A percentile compares a stretch with the other conserved stretches of the same genome.
These are phyloP conservation scores for Hydrocynus forskahlii DNA, from an alignment of 2,797 vertebrate species.

Conservation along the genomic window DNA sequence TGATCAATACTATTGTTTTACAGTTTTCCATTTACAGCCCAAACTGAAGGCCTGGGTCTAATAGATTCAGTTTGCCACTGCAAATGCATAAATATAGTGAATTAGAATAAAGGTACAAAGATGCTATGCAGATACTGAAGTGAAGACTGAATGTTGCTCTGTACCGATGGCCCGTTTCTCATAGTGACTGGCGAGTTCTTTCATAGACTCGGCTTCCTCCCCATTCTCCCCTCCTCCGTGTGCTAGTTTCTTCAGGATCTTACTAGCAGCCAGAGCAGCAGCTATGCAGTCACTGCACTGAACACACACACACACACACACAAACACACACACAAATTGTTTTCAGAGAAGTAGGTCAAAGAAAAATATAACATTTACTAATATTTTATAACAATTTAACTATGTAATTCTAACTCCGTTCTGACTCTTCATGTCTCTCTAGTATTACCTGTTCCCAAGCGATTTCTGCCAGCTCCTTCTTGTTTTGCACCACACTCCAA, in stretches of 20 bases:
- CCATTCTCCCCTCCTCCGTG: constrained; percentile 82
- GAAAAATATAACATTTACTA: no score
- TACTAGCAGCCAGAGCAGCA: constrained; percentile 89
- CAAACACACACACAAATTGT: neutral
- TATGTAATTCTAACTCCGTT: no score
- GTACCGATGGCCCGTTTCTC: constrained; percentile 90
- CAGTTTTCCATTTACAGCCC: no score
- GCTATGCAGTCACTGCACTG: constrained; percentile 89
- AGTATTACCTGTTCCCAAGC: constrained; percentile 90
- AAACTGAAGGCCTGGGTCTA: no score
- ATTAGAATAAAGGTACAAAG: neutral
- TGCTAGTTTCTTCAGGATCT: constrained; percentile 90
- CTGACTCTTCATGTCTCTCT: neutral
- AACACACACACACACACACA: constrained; percentile 25
- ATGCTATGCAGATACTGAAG: neutral
- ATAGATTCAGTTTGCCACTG: no score
- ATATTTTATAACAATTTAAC: neutral
- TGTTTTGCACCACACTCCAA: constrained; percentile 92
- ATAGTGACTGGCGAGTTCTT: constrained; percentile 79
- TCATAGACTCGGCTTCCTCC: constrained; percentile 84
- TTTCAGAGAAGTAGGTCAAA: neutral
- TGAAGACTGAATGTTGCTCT: neutral
- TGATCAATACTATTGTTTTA: no score
- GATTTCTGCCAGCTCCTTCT: constrained; percentile 86
- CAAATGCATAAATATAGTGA: neutral